Evolutionary conservation across 2,113 vertebrate genomes (phyloP), one percentile per base, ranked within the genome.

Genomic region (Zingel zingel): DNA sequence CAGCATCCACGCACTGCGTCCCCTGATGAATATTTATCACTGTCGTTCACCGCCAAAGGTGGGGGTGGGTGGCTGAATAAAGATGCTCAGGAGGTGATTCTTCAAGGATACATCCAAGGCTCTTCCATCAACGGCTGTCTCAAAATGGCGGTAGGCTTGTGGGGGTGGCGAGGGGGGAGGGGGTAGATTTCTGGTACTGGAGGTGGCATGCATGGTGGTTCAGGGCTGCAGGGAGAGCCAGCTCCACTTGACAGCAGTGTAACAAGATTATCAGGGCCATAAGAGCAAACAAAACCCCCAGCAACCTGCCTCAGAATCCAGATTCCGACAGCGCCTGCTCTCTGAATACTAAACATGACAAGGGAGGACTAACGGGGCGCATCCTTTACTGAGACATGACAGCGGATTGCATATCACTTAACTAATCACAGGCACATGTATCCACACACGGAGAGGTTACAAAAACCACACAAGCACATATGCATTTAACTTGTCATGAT

Each of bases 261-360:
- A 93, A 93, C 89, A 84, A 92, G 93, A 95, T 94, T 92, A 94
- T 93, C 88, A 91, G 90, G 88, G 86, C 89, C 89, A 92, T 90
- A 91, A 93, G 91, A 90, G 89, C 92, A 92, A 91, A 90, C 86
- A 91, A 92, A 93, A 93, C 77, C 66, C 84, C 84, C 81, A 68
- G 90, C 83, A 92, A 91, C 84, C 89, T 82, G 84, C 89, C 86
- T 87, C 71, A 59, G 88, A 88, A 91, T 91, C 88, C 86, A 92
- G 89, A 94, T 92, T 88, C 89, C 88, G 50, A 85, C 84, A 77
- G 85, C 59, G 79, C 57, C 83, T 66, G 86, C 89, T 81, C 77
- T 70, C 84, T 86, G 91, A 92, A 93, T 93, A 90, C 92, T 94
- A 93, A 94, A 77, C 83, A 62, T 0, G 82, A 47, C 81, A 54